phyloP scores from a whole-genome alignment of 2,113 vertebrate species.

The Nesoenas mayeri region DNA sequence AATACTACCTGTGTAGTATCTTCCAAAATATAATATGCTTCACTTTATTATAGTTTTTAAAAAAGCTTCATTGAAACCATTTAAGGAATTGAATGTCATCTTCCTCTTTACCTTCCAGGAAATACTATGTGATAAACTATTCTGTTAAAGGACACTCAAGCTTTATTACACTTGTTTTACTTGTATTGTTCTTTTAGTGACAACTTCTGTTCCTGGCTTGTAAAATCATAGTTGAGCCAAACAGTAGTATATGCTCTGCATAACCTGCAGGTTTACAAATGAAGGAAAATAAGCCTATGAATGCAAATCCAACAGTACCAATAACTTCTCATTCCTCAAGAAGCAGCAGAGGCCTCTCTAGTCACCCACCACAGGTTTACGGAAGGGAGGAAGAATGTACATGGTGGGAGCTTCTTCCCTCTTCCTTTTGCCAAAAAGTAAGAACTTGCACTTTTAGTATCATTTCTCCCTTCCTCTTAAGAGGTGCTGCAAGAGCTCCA shows the following conservation, averaged over 20 bases:
- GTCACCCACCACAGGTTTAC: background rate
- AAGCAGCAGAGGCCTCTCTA: background rate
- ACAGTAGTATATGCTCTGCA: background rate
- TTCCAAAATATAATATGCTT: background rate
- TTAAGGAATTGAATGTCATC: background rate
- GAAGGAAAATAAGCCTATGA: background rate
- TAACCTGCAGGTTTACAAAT: background rate
- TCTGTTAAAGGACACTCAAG: background rate
- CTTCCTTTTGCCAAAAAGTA: background rate
- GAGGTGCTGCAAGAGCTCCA: conserved; percentile 9
- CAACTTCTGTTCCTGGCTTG: background rate
- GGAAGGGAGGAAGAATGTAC: background rate
- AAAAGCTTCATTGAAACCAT: background rate
- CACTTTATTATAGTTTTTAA: background rate
- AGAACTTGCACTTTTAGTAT: background rate
- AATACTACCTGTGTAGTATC: background rate
- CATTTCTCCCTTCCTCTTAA: background rate
- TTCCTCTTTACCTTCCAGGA: background rate
- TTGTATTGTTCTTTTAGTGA: background rate
- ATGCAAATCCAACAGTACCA: background rate
- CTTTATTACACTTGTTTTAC: background rate
- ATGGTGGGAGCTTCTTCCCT: accelerated
- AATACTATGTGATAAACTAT: background rate
- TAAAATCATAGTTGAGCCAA: background rate
- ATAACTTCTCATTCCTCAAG: background rate